These are phyloP conservation scores for Brevimyrus niger DNA, from an alignment of 2,113 vertebrate genomes.

Conservation along the genomic window DNA sequence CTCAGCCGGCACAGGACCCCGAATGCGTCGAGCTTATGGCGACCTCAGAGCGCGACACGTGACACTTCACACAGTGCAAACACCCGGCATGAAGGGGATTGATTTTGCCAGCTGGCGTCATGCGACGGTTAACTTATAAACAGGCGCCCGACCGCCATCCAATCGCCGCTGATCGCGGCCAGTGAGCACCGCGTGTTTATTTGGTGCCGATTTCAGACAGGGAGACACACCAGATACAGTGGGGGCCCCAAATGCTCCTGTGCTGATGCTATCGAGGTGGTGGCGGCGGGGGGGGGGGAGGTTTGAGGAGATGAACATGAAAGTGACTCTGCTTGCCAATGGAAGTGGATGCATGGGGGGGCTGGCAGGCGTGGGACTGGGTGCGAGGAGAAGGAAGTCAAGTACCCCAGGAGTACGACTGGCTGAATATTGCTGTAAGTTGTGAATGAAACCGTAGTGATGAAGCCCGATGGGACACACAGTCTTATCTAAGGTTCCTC, in stretches of 20 bases:
- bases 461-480: neutral
- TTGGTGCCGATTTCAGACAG: neutral
- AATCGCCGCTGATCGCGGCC: neutral
- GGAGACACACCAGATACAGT: neutral
- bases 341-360: too few species aligned
- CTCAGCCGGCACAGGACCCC: neutral
- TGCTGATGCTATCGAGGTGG: neutral
- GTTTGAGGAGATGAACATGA: neutral
- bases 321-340: too few species aligned
- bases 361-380: too few species aligned
- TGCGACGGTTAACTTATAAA: neutral
- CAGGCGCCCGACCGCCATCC: neutral
- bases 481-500: neutral
- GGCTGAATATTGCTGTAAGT: neutral
- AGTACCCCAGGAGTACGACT: neutral
- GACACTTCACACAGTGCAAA: neutral
- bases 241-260: neutral
- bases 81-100: neutral
- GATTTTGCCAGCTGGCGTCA: neutral
- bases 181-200: neutral
- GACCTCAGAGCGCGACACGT: neutral
- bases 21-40: neutral
- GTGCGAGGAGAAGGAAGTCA: too few species aligned
- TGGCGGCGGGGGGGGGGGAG: neutral
- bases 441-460: neutral